Conservation (phyloP, 2,113 vertebrate species). For the Strigops habroptila region DNA sequence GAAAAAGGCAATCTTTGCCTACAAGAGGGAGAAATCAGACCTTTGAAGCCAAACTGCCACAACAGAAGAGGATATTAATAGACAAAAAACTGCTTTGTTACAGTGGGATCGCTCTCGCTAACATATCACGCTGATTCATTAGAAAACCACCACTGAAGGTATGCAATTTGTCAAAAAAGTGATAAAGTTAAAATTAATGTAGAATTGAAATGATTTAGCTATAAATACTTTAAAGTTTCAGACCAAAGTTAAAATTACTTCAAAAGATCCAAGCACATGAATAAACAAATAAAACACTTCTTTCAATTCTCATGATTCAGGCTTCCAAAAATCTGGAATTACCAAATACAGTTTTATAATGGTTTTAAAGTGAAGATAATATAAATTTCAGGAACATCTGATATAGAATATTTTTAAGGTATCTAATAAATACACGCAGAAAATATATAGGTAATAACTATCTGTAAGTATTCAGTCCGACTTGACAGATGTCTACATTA, state of each 20-base stretch:
- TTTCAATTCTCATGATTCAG: not conserved
- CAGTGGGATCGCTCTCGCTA: not conserved
- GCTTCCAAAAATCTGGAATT: not conserved
- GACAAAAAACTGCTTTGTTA: not conserved
- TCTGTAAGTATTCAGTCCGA: not conserved
- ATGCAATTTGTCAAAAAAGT: not conserved
- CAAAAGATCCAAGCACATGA: not conserved
- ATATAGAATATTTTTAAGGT: not conserved
- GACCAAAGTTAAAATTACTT: not conserved
- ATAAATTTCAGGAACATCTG: not conserved
- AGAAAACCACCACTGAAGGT: not conserved
- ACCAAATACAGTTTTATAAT: not conserved
- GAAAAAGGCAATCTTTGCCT: not conserved
- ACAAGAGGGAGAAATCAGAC: not conserved
- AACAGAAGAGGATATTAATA: not conserved
- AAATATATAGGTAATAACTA: not conserved
- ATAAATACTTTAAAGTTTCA: not conserved
- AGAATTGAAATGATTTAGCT: not conserved
- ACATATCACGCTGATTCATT: not conserved
- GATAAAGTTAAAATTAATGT: not conserved
- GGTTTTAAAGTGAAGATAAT: not conserved
- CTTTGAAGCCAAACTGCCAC: not conserved
- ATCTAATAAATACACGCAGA: not conserved
- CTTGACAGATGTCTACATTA: not conserved
- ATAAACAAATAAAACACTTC: not conserved